Percentiles rank a stretch among this genome's conserved stretches.
These are phyloP conservation scores for Carterocephalus palaemon DNA, from an alignment of 2,888 invertebrate genomes.

Conservation along the genomic window DNA sequence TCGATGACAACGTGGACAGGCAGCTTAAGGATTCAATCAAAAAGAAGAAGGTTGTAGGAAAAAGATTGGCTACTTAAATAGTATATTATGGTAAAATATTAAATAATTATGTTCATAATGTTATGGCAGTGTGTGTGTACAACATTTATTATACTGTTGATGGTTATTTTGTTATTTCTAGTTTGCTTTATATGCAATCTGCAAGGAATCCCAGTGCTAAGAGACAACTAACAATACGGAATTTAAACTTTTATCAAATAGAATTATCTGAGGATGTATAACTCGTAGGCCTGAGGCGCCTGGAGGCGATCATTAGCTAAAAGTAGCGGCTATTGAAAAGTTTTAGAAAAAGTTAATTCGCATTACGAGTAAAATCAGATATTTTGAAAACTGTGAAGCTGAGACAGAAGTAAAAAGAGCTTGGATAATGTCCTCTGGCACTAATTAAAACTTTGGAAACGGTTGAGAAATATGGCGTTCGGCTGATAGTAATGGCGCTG, in stretches of 20 bases:
- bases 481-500: constrained; percentile 65
- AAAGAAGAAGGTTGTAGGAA: too few species aligned
- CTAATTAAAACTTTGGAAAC: constrained; percentile 75
- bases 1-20: too few species aligned
- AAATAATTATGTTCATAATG: too few species aligned
- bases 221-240: too few species aligned
- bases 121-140: too few species aligned
- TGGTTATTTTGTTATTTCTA: too few species aligned
- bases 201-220: too few species aligned
- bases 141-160: too few species aligned
- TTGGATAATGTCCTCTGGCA: constrained; percentile 75
- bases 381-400: constrained; percentile 51
- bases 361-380: constrained; percentile 53
- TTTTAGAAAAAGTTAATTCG: constrained; percentile 33
- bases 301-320: constrained; percentile 22
- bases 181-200: too few species aligned
- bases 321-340: constrained; percentile 22
- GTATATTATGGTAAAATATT: too few species aligned
- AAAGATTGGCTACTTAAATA: too few species aligned
- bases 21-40: too few species aligned
- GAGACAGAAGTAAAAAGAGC: constrained; percentile 57
- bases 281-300: constrained; percentile 1
- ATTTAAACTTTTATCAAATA: constrained; percentile 1
- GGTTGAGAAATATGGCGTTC: constrained; percentile 72
- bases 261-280: not conserved